Evolutionary conservation across 2,888 invertebrate species (phyloP), one percentile per base, ranked within the genome.

Genomic region (Odiellus spinosus): DNA sequence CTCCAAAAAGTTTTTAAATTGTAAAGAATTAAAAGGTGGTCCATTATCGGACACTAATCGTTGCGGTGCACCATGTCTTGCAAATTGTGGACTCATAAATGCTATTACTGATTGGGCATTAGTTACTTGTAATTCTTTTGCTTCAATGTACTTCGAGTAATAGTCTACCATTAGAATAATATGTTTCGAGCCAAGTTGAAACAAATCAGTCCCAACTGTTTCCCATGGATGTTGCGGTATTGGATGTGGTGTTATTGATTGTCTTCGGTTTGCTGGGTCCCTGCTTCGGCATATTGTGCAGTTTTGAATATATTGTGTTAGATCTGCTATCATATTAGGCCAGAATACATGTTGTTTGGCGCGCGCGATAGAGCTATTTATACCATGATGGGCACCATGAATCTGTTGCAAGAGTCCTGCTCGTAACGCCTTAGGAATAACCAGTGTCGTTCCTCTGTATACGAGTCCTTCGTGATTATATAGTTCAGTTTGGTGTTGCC

Each of bases 101-200:
- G 17, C 44, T 6, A 47, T 47, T 11, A 47, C 42, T 12, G 46
- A 26, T 6, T 20, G 21, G 15, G 35, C 15, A 21, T 21, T 40
- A 20, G 34, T 43, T 8, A 20, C 6, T 21, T 43, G 26, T 8
- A 43, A 33, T 34, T 33, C 17, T 20, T 44, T 33, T 10, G 40
- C 15, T 15, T 43, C 44, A 19, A 44, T 40, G 34, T 39, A 47
- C 14, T 47, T 47, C 15, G 42, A 36, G 17, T 42, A 46, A 15
- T 46, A 46, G 32, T 46, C 46, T 8, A 42, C 32, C 8, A 46
- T 21, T 21, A 46, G 21, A 18, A 45, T 26, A 17, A 40, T 40
- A 2, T 33, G 40, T 14, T 19, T 14, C 20, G 34, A 40, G 3
- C 34, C 2, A 6, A 45, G 11, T 34, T 33, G 40, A 45, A 45